Evolutionary conservation across 1,140 invertebrate species (phyloP).

Genomic region (Drosophila teissieri): DNA sequence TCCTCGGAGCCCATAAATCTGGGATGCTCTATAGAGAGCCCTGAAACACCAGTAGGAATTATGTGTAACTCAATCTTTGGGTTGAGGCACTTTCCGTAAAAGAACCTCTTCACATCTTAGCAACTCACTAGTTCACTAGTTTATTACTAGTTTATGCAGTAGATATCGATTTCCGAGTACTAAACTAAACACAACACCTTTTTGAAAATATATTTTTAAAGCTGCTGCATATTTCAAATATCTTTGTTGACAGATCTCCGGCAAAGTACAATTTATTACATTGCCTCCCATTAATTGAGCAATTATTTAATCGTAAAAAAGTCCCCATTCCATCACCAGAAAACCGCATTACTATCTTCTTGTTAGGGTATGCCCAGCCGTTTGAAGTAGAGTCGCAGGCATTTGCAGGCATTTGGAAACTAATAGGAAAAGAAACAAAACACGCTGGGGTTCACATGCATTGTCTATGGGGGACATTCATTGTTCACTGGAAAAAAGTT

Average conservation of each 20-base stretch:
- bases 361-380: constrained; percentile 28
- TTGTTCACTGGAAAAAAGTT: constrained; percentile 1
- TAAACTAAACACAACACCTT: not conserved
- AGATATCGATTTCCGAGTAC: too few species aligned
- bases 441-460: constrained; percentile 55
- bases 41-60: not conserved
- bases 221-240: not conserved
- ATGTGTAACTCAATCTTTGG: not conserved
- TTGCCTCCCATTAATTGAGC: constrained; percentile 24
- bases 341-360: constrained; percentile 28
- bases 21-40: constrained; percentile 19
- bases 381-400: constrained; percentile 11
- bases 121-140: too few species aligned
- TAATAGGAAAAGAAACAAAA: constrained; percentile 7
- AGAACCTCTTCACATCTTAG: too few species aligned
- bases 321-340: constrained; percentile 21
- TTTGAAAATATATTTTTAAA: not conserved
- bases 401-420: constrained; percentile 15
- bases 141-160: too few species aligned
- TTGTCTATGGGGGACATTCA: constrained; percentile 33
- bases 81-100: too few species aligned
- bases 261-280: not conserved
- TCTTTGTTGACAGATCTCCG: not conserved
- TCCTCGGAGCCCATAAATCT: constrained; percentile 6
- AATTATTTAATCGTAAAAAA: constrained; percentile 38